These are phyloP conservation scores for Phocides pigmalion DNA, from an alignment of 1,140 invertebrate species.

Conservation along the genomic window DNA sequence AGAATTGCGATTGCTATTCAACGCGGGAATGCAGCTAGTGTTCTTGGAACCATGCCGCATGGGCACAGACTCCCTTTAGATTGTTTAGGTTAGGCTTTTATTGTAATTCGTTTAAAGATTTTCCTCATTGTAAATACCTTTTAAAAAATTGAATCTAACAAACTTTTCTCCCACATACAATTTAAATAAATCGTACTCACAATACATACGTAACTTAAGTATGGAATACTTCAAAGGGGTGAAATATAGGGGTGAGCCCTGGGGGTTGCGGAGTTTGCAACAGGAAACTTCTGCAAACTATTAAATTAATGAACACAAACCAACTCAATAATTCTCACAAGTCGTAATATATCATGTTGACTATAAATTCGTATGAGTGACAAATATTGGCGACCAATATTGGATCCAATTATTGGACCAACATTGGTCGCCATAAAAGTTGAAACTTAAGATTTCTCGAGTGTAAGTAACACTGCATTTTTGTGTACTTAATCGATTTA, in stretches of 20 bases:
- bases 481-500: no score
- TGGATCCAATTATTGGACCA: not conserved
- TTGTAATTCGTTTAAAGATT: no score
- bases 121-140: no score
- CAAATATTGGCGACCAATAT: not conserved
- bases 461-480: no score
- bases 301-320: conserved; percentile 3
- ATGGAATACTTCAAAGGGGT: conserved; percentile 4
- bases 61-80: no score
- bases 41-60: no score
- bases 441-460: no score
- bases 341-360: not conserved
- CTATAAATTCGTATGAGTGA: no score
- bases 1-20: no score
- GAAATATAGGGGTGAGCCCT: not conserved
- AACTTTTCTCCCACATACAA: not conserved
- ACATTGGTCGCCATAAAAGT: not conserved
- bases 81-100: no score
- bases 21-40: no score
- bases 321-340: not conserved
- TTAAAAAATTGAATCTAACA: no score
- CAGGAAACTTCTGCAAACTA: not conserved
- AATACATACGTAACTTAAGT: not conserved
- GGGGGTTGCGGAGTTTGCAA: not conserved
- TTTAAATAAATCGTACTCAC: not conserved